A percentile compares a stretch with the other conserved stretches of the same genome.
Conservation (phyloP, 2,888 invertebrate genomes). For the Trilocha varians region DNA sequence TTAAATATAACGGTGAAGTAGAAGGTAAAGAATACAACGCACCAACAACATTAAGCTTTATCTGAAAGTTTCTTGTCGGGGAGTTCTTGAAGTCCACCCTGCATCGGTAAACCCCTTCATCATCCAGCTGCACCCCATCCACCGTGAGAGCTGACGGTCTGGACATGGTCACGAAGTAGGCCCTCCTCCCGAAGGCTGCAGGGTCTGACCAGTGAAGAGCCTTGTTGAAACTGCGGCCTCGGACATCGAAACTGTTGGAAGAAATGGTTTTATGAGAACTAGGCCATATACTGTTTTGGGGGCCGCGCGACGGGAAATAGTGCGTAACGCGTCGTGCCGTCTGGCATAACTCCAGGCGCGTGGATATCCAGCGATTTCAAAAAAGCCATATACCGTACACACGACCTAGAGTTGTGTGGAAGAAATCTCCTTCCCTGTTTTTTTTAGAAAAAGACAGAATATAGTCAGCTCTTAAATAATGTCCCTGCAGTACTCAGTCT, state of each 20-base stretch:
- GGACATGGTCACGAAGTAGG: conserved; percentile 86
- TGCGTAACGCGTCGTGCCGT: too few relatives aligned
- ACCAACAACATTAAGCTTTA: conserved; percentile 92
- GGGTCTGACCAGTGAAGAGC: conserved; percentile 89
- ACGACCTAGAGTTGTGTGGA: too few relatives aligned
- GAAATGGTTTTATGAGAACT: conserved; percentile 3
- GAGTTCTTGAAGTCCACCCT: conserved; percentile 92
- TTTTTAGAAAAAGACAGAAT: too few relatives aligned
- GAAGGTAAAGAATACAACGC: conserved; percentile 27
- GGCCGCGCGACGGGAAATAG: too few relatives aligned
- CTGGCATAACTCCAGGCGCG: too few relatives aligned
- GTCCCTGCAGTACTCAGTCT: too few relatives aligned
- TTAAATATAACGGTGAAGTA: too few relatives aligned
- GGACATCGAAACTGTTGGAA: conserved; percentile 83
- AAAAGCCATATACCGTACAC: too few relatives aligned
- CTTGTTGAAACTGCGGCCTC: conserved; percentile 85
- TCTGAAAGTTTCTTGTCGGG: conserved; percentile 89
- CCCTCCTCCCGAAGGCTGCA: conserved; percentile 85
- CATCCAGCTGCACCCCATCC: conserved; percentile 86
- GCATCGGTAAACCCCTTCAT: conserved; percentile 89
- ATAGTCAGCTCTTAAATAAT: too few relatives aligned
- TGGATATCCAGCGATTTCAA: too few relatives aligned
- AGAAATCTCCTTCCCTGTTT: too few relatives aligned
- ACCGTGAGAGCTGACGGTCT: conserved; percentile 86
- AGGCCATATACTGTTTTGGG: too few relatives aligned